A percentile compares a stretch with the other conserved stretches of the same genome.
These are phyloP conservation scores for Caenorhabditis sp. DNA, from an alignment of 2,888 invertebrate genomes.

Conservation along the genomic window DNA sequence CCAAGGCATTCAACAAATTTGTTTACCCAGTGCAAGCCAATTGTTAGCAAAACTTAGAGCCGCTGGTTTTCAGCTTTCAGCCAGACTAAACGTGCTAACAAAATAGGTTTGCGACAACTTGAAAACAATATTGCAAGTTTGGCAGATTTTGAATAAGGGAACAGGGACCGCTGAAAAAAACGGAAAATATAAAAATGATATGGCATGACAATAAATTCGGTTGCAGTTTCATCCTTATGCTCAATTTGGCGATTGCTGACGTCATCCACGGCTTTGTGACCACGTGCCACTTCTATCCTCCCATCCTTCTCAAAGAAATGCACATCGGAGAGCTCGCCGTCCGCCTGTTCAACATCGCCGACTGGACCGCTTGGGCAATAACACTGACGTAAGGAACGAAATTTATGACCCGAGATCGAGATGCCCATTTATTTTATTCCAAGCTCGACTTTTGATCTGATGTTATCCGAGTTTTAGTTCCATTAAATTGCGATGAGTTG, in stretches of 20 bases:
- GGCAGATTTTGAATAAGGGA: too few species aligned
- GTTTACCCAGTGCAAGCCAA: too few species aligned
- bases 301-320: slow-evolving; percentile 71
- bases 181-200: too few species aligned
- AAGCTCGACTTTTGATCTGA: neutral
- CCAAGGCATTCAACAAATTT: neutral
- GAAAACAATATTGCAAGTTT: too few species aligned
- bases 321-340: slow-evolving; percentile 71
- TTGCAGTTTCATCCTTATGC: slow-evolving; percentile 77
- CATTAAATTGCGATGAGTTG: too few species aligned
- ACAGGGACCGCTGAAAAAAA: too few species aligned
- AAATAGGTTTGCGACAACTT: too few species aligned
- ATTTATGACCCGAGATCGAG: slow-evolving; percentile 32
- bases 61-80: too few species aligned
- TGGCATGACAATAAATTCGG: neutral
- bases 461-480: too few species aligned
- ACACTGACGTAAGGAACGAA: slow-evolving; percentile 73
- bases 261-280: slow-evolving; percentile 77
- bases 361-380: slow-evolving; percentile 79
- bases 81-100: too few species aligned
- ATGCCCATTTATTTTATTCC: too few species aligned
- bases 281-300: slow-evolving; percentile 77
- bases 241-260: slow-evolving; percentile 77
- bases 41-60: too few species aligned
- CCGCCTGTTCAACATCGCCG: slow-evolving; percentile 77